Base-by-base conservation (phyloP, 2,113 vertebrate species). In the Apaloderma vittatum region DNA sequence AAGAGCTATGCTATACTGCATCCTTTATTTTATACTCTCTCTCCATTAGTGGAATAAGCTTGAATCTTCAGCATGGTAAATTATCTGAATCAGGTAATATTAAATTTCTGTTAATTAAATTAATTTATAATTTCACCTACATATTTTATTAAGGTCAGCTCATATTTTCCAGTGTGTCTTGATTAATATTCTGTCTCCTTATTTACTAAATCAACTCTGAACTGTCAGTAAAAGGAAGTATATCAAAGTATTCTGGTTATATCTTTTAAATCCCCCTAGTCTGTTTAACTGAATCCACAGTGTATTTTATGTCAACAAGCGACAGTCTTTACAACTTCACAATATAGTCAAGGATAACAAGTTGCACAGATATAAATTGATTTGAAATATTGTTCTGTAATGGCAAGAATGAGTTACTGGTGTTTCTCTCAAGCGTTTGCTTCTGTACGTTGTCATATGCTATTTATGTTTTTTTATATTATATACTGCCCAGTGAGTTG, bases 101-200 rank as follows among this genome's bases (percentile, higher is more conserved):
- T 91, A 96, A 94, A 97, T 95, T 97, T 85, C 54, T 91, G 29
- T 91, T 97, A 96, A 97, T 97, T 98, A 97, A 96, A 94, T 74
- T 96, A 80, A 97, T 97, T 97, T 94, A 82, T 90, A 95, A 89
- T 76, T 96, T 97, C 72, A 94, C 61, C 67, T 95, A 57, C 76
- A 94, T 90, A 82, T 91, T 97, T 98, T 95, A 95, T 89, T 95
- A 97, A 97, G 76, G 91, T 96, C 88, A 97, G 27, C 40, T 90
- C 57, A 58, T 58, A 73, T 66, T 87, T 97, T 97, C 96, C 36
- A 84, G 82, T 62, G 43, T 86, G 93, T 61, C 30, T 80, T 94
- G 80, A 96, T 95, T 97, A 96, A 96, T 93, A 96, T 84, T 97
- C 51, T 94, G 26, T 77, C 72, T 97, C 73, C 2, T 27, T 43